These are phyloP conservation scores for Pentalonia nigronervosa DNA, from an alignment of 1,140 invertebrate genomes.

Conservation along the genomic window DNA sequence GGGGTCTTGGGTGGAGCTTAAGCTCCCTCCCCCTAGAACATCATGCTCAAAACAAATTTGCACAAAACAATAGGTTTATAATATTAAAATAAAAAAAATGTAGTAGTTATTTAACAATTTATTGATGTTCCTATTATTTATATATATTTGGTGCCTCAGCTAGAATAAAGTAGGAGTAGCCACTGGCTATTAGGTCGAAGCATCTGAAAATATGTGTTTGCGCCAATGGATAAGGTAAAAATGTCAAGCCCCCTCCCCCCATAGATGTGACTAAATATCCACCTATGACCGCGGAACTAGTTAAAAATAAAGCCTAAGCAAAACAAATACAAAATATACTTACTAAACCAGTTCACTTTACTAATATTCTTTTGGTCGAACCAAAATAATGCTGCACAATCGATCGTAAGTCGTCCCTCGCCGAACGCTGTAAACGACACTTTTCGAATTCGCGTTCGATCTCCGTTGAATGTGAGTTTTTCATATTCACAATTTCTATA, in stretches of 20 bases:
- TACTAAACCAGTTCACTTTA: neutral
- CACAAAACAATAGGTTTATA: neutral
- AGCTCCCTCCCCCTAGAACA: too few species aligned
- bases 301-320: neutral
- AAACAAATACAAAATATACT: neutral
- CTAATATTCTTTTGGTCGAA: neutral
- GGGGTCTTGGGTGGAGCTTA: too few species aligned
- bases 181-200: too few species aligned
- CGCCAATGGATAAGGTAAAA: too few species aligned
- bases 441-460: neutral
- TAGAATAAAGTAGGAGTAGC: neutral
- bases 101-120: neutral
- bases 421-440: neutral
- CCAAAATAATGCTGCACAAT: constrained; percentile 43
- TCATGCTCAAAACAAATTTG: too few species aligned
- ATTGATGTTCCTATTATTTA: neutral
- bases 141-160: neutral
- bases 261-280: too few species aligned
- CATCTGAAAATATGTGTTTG: too few species aligned
- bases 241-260: too few species aligned
- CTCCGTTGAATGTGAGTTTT: neutral
- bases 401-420: neutral
- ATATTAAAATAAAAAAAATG: neutral
- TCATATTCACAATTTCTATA: neutral
- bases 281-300: neutral